Base-by-base conservation (phyloP, 2,797 vertebrate species). In the Coregonus ussuriensis region DNA sequence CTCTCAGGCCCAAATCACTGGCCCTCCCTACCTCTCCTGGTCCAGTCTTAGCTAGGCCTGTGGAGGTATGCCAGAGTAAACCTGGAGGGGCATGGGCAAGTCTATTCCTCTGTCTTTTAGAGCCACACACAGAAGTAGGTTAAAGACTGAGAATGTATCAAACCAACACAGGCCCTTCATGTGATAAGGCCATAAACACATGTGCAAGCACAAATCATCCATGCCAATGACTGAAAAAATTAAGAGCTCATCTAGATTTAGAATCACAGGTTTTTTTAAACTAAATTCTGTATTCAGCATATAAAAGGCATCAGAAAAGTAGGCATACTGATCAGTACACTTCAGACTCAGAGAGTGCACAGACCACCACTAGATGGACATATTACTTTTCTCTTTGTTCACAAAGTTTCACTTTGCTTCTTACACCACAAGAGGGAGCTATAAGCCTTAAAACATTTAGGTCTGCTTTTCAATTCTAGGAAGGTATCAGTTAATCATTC, bases 401-500 rank as follows among this genome's bases (percentile, higher is more conserved):
- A 37, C 37, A 9, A 13, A 33, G 18, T 6, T 47, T 77, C 69
- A 84, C 13, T 1, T 41, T 29, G 51, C 9, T 7, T 53, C 74
- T 62, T 29, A 0, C 4, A 79, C 86, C 91, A 92, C 89, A 84
- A 90, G 91, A 89, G 87, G 92, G 90, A 72, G 91, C 89, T 82
- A 82, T 65, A 77, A 71, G 78, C 75, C 82, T 72, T 59, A 11
- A 53, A 77, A 80, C 53, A 37, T 35, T 76, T 59, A 15, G 1
- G 21, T 63, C 59, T 63, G 21, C 41, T 54, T 15, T 25, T 59
- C 3, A 5, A 7, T 4, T 35, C 14, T 16, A 6, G 74, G 29
- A 74, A 15, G 4, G 1, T 1, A 72, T 65, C 71, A 66, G n/a
- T 71, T 1, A 0, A 31, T 21, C 56, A 79, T 79, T 81, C 71